Base-by-base conservation (phyloP, 2,888 invertebrate genomes). In the Amphiduros pacificus region DNA sequence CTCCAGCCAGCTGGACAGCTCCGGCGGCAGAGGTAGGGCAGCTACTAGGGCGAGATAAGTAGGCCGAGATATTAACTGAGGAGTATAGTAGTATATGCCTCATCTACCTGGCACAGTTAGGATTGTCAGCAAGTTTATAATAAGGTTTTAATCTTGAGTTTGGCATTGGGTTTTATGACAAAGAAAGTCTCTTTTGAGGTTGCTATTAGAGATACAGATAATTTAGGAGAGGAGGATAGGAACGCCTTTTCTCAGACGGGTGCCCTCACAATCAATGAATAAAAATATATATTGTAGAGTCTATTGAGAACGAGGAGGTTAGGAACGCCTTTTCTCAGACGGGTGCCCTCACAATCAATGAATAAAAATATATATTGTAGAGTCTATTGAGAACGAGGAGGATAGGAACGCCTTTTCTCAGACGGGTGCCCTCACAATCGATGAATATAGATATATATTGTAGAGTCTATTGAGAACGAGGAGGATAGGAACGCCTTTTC, bases 231-330 rank as follows among this genome's bases (percentile, higher is more conserved):
- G 51, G 79, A 78, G 56, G 79, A 79, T 63, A 73, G 74, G 32
- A 77, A 76, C 68, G 78, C 77, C 22, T 80, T 80, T 63, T 74
- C 79, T 14, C 75, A 77, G 64, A 79, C 80, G 11, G 78, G 79
- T 22, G 80, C 80, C 5, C 70, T 80, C 32, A 80, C 80, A n/a
- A 81, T 81, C 48, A 78, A 76, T n/a, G n/a, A n/a, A n/a, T n/a
- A n/a, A n/a, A n/a, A n/a, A n/a, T n/a, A n/a, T n/a, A n/a, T n/a
- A 5, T 70, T 71, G 14, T 68, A 79, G 79, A 78, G 52, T 74
- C 72, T 5, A 69, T 66, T 59, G 77, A 77, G 26, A 70, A 68
- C 65, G 76, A 77, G 51, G 79, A 78, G 56, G 79, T 78, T 63
- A 73, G 74, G 32, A 77, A 76, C 68, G 78, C 77, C 22, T 80